phyloP scores from a whole-genome alignment of 2,888 invertebrate genomes.

The Epistrophella euchroma region DNA sequence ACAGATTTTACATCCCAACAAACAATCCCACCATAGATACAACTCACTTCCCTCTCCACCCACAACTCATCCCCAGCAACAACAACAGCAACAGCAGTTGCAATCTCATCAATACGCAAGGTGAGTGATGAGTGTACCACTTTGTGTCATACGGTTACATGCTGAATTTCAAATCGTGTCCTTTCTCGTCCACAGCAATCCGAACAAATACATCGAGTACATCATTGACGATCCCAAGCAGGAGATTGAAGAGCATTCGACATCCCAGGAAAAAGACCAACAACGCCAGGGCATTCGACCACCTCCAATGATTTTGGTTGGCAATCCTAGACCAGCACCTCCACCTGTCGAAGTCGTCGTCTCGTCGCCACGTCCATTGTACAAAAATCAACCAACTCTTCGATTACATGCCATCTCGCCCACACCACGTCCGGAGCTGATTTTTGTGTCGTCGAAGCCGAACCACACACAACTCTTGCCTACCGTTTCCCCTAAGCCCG shows the following conservation, averaged over 20 bases:
- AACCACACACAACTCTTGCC: constrained; percentile 69
- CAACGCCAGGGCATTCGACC: constrained; percentile 75
- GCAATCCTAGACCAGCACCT: constrained; percentile 58
- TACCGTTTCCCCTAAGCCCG: constrained; percentile 70
- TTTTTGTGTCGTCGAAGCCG: constrained; percentile 67
- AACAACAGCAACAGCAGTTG: constrained; percentile 77
- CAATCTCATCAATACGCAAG: constrained; percentile 70
- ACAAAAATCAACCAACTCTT: constrained; percentile 80
- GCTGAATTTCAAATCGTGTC: constrained; percentile 49
- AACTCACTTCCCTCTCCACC: constrained; percentile 68
- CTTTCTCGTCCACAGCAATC: constrained; percentile 59
- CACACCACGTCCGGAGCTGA: constrained; percentile 75
- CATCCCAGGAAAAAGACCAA: constrained; percentile 80
- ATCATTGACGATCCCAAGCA: constrained; percentile 81
- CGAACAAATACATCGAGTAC: constrained; percentile 79
- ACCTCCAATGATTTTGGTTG: constrained; percentile 54
- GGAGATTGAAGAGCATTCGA: constrained; percentile 70
- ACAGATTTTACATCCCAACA: constrained; percentile 71
- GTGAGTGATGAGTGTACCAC: constrained; percentile 57
- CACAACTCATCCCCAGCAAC: constrained; percentile 72
- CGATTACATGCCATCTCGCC: constrained; percentile 80
- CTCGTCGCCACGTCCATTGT: constrained; percentile 78
- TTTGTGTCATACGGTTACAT: constrained; percentile 57
- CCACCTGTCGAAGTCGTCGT: constrained; percentile 76
- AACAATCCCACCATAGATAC: constrained; percentile 71